Conservation (phyloP, 2,113 vertebrate species). For the Noctilio leporinus region DNA sequence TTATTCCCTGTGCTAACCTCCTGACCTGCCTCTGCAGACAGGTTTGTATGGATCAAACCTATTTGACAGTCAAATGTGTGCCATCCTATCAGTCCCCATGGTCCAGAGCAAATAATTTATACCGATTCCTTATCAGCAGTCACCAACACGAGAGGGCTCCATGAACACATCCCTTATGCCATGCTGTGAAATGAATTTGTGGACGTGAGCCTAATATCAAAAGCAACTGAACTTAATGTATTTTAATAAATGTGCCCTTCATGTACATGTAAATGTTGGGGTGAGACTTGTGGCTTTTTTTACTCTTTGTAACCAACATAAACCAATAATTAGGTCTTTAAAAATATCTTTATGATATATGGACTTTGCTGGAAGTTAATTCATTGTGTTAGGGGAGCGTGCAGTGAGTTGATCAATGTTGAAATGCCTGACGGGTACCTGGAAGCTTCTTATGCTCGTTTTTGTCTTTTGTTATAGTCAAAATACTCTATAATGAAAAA, state of each 20-base stretch:
- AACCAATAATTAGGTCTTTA: not conserved
- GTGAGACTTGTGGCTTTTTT: not conserved
- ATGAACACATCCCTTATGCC: not conserved
- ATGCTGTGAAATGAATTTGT: not conserved
- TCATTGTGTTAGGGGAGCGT: accelerated
- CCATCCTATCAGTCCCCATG: not conserved
- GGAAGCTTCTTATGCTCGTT: accelerated
- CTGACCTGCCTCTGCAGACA: slow-evolving; percentile 81
- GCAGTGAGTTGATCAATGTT: accelerated
- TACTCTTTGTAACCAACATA: not conserved
- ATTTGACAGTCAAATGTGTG: slow-evolving; percentile 46
- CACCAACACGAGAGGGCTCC: accelerated
- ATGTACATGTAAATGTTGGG: accelerated
- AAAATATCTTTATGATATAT: not conserved
- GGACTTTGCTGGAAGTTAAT: not conserved
- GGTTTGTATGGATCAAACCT: slow-evolving; percentile 61
- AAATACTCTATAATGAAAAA: not conserved
- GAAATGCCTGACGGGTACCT: accelerated
- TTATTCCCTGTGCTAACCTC: slow-evolving; percentile 43
- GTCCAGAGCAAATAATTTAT: slow-evolving; percentile 41
- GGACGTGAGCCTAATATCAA: accelerated
- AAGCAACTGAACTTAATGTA: not conserved
- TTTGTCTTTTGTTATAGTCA: not conserved
- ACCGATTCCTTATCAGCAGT: not conserved
- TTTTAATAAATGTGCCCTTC: not conserved